A percentile compares a stretch with the other conserved stretches of the same genome.
Conservation (phyloP, 1,140 invertebrate species). For the Penaeus vannamei region DNA sequence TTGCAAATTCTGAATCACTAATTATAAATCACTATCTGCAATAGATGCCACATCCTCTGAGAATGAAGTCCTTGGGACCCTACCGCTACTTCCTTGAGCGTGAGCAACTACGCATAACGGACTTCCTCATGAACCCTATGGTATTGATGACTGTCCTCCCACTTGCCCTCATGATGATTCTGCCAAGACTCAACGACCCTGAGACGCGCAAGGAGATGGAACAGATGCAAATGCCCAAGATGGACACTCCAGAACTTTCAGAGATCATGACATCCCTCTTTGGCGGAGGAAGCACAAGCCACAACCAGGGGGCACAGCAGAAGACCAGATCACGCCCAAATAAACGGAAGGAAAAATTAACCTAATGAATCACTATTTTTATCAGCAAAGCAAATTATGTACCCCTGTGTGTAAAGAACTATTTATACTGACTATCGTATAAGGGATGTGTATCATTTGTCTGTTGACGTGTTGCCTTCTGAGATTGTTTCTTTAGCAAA, state of each 20-base stretch:
- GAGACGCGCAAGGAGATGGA: constrained; percentile 93
- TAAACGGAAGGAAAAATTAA: constrained; percentile 53
- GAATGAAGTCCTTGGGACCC: constrained; percentile 85
- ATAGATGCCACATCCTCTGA: constrained; percentile 92
- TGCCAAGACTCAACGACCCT: constrained; percentile 97
- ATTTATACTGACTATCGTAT: no score
- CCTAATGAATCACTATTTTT: not conserved
- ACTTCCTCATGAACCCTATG: constrained; percentile 97
- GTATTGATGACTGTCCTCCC: constrained; percentile 98
- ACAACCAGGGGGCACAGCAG: constrained; percentile 47
- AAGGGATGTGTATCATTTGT: no score
- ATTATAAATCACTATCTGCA: not conserved
- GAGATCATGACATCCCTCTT: constrained; percentile 89
- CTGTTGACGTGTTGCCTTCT: no score
- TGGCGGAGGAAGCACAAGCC: constrained; percentile 74
- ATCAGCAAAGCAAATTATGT: no score
- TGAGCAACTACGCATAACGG: constrained; percentile 95
- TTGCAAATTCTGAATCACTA: not conserved
- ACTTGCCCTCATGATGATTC: constrained; percentile 89
- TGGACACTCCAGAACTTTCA: constrained; percentile 91
- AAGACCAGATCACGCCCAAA: constrained; percentile 53
- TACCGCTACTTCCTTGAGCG: constrained; percentile 94
- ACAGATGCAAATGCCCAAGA: constrained; percentile 86
- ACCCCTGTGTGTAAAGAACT: no score
- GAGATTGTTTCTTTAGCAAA: no score